These are phyloP conservation scores for Ataeniobius toweri DNA, from an alignment of 2,797 vertebrate genomes.

Conservation along the genomic window DNA sequence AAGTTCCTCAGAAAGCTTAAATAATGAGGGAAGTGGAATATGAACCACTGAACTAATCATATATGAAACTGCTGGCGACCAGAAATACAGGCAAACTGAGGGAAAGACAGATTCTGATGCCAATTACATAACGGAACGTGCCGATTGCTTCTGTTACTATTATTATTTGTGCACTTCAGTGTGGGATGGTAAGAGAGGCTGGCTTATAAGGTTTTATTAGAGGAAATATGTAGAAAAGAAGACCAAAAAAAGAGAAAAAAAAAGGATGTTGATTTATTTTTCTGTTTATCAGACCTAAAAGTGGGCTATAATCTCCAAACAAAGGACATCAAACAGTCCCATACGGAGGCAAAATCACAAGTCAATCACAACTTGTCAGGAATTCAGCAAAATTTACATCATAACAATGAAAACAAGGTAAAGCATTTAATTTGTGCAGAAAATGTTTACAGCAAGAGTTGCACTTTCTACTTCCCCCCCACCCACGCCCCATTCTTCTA, in stretches of 20 bases:
- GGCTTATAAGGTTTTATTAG: background rate
- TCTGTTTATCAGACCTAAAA: background rate
- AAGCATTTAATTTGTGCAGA: constrained; percentile 12
- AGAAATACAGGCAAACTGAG: too few species aligned
- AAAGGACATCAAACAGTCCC: background rate
- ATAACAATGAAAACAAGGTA: background rate
- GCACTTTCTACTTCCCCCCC: constrained; percentile 4
- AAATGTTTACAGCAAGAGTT: constrained; percentile 1
- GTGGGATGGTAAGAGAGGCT: background rate
- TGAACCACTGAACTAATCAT: too few species aligned
- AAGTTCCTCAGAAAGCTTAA: too few species aligned
- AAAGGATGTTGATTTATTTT: background rate
- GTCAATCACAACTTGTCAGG: background rate
- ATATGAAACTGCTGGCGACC: too few species aligned
- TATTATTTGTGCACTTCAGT: too few species aligned
- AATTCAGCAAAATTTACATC: background rate
- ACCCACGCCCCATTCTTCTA: background rate
- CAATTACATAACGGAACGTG: too few species aligned
- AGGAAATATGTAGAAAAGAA: background rate
- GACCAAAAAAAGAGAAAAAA: background rate
- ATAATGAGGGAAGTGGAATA: too few species aligned
- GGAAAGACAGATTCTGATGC: too few species aligned
- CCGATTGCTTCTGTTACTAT: too few species aligned
- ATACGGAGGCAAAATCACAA: background rate
- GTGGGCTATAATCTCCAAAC: background rate